These are phyloP conservation scores for Trochalopteron elliotii DNA, from an alignment of 2,113 vertebrate species.

Conservation along the genomic window DNA sequence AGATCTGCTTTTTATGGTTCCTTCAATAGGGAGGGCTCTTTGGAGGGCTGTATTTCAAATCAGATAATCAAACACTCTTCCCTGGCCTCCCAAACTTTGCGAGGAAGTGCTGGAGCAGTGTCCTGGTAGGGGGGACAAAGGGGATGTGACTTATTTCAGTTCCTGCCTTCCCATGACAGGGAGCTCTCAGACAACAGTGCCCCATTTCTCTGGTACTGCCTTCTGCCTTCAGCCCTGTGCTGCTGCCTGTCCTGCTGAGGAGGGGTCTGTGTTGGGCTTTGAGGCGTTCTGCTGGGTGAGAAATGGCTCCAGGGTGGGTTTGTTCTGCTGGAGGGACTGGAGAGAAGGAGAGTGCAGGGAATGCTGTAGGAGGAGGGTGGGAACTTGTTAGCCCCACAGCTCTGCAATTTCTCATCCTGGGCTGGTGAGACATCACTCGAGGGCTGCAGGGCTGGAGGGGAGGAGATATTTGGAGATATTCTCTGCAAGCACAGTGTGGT, in stretches of 20 bases:
- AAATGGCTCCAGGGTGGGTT: fast-evolving
- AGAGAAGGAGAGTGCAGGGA: neutral
- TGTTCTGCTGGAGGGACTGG: fast-evolving
- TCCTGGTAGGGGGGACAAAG: neutral
- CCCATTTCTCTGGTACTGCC: neutral
- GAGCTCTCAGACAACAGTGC: neutral
- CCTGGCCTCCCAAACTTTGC: neutral
- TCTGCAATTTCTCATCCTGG: neutral
- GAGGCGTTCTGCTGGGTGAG: neutral
- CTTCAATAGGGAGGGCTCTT: slow-evolving; percentile 53
- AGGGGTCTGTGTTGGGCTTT: fast-evolving
- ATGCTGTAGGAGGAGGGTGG: neutral
- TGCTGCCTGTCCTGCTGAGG: neutral
- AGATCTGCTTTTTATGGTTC: slow-evolving; percentile 63
- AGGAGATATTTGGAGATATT: no score
- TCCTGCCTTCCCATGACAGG: neutral
- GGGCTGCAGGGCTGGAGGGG: neutral
- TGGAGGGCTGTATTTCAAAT: slow-evolving; percentile 56
- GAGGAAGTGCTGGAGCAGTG: neutral
- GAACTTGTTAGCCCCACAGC: neutral
- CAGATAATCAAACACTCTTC: neutral
- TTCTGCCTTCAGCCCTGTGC: fast-evolving
- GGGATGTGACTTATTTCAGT: fast-evolving
- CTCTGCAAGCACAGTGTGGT: neutral
- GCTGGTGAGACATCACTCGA: fast-evolving